phyloP scores from a whole-genome alignment of 2,797 vertebrate species.

The Melanitta fusca region DNA sequence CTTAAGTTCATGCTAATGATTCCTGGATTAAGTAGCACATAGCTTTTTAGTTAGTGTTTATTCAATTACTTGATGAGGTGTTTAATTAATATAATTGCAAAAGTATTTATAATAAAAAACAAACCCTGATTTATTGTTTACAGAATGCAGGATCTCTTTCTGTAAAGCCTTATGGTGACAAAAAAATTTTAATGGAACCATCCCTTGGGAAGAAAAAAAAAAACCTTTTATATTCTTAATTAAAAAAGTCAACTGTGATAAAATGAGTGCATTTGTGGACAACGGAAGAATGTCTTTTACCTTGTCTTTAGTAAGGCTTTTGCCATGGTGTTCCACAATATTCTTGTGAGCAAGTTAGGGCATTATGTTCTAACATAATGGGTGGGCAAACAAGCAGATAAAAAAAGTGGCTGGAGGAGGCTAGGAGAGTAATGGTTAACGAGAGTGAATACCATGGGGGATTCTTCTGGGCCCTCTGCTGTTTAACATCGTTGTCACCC shows the following conservation, averaged over 20 bases:
- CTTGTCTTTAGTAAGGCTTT: background rate
- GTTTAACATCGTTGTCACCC: background rate
- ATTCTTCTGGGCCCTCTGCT: background rate
- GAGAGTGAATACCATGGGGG: background rate
- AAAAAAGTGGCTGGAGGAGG: background rate
- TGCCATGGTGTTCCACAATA: background rate
- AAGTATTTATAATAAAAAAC: background rate
- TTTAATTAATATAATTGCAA: background rate
- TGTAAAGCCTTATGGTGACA: background rate
- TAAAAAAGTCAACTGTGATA: background rate
- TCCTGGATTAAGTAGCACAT: background rate
- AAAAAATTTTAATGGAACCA: background rate
- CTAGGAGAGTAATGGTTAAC: background rate
- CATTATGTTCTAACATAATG: background rate
- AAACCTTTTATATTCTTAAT: background rate
- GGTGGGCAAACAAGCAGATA: background rate
- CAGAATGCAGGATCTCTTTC: background rate
- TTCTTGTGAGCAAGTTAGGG: background rate
- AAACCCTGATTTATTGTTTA: background rate
- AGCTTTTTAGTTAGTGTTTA: background rate
- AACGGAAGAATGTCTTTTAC: background rate
- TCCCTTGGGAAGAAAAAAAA: background rate
- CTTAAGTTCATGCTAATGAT: background rate
- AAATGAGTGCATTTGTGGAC: background rate
- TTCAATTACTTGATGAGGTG: background rate